phyloP scores from a whole-genome alignment of 2,888 invertebrate genomes.

The Lordiphosa fenestrarum region DNA sequence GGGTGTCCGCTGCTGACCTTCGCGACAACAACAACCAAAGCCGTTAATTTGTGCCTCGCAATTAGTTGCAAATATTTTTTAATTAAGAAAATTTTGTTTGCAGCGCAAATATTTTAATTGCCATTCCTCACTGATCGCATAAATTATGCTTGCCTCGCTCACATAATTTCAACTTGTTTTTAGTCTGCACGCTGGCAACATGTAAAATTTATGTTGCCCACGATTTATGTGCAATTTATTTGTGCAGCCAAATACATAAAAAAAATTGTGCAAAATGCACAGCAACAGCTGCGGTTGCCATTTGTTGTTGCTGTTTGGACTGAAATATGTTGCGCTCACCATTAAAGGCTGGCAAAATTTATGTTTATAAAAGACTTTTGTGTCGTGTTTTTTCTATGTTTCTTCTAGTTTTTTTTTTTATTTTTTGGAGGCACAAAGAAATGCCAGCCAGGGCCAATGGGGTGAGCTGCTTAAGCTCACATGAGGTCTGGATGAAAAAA shows the following conservation, averaged over 20 bases:
- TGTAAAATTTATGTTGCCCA: slow-evolving; percentile 71
- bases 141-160: slow-evolving; percentile 61
- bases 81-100: slow-evolving; percentile 60
- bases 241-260: slow-evolving; percentile 60
- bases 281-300: slow-evolving; percentile 55
- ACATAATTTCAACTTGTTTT: slow-evolving; percentile 69
- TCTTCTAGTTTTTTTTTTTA: slow-evolving; percentile 13
- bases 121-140: slow-evolving; percentile 35
- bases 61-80: slow-evolving; percentile 44
- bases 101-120: slow-evolving; percentile 68
- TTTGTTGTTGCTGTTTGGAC: slow-evolving; percentile 47
- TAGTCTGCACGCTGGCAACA: slow-evolving; percentile 63
- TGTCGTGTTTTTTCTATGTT: slow-evolving; percentile 27
- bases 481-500: slow-evolving; percentile 7
- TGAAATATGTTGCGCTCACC: slow-evolving; percentile 58
- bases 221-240: slow-evolving; percentile 75
- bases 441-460: background rate
- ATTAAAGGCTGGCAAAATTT: slow-evolving; percentile 68
- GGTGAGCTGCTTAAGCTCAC: slow-evolving; percentile 14
- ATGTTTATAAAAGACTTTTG: slow-evolving; percentile 61
- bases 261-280: slow-evolving; percentile 33
- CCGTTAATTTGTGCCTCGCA: slow-evolving; percentile 18
- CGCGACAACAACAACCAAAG: slow-evolving; percentile 10
- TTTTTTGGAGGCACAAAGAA: slow-evolving; percentile 3
- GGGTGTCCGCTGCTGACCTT: slow-evolving; percentile 22